Evolutionary conservation across 2,113 vertebrate species (phyloP), one percentile per base, ranked within the genome.

Genomic region (Ageneiosus marmoratus): DNA sequence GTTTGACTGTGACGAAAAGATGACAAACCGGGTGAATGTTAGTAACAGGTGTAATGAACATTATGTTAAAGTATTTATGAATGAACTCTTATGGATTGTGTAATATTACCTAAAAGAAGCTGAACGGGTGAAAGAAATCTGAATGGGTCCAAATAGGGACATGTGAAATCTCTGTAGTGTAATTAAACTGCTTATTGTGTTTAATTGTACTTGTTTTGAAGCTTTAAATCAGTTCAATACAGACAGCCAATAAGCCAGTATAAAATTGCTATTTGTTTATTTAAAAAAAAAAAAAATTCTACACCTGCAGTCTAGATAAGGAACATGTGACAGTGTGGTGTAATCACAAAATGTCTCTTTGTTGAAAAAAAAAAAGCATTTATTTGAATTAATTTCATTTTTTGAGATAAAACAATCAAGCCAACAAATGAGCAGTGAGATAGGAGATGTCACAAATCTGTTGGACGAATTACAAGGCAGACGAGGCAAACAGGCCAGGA

Each of bases 1-100:
- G 65, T 44, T 77, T 18, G 73, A 63, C 77, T 56, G 77, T 74
- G 24, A 83, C 62, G 67, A 67, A 70, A 72, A 81, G 63, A 55
- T 37, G 29, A 74, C 27, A 79, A 79, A 84, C 77, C 5, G 75
- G 22, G 70, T 65, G 60, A 79, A 79, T 53, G 46, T 32, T 58
- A 48, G 69, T 73, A 83, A 87, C 73, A 83, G 62, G 79, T 81
- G 56, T 67, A 53, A 81, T 81, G 58, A 86, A 74, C 75, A 37
- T 34, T 29, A 67, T 65, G 32, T 53, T 70, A 24, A n/a, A 48
- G 29, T 69, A 51, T 75, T 80, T 76, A 55, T 24, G 41, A 83
- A 74, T 44, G 16, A 12, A 32, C 12, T 77, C 20, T 63, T 55
- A 72, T 29, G 13, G 27, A 50, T 27, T 73, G 55, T n/a, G 32